Evolutionary conservation across 2,888 invertebrate genomes (phyloP).

Genomic region (Acanthopleura granulata): DNA sequence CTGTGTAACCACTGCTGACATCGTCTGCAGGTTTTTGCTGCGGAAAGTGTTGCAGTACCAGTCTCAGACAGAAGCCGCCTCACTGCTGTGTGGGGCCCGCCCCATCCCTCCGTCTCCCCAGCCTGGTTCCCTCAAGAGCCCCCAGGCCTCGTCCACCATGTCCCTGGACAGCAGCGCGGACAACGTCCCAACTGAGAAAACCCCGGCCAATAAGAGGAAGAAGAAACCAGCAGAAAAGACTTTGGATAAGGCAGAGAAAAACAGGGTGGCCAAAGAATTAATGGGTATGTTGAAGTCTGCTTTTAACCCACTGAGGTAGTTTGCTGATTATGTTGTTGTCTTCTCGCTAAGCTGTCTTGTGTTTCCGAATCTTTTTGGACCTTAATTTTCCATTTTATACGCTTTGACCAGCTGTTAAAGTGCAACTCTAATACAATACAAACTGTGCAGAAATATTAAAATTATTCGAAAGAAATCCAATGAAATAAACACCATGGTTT

Average conservation of each 20-base stretch:
- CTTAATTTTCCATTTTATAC: no score
- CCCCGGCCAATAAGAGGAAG: conserved; percentile 25
- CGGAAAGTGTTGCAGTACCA: conserved; percentile 76
- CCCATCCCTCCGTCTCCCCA: conserved; percentile 21
- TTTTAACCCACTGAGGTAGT: no score
- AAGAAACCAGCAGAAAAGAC: conserved; percentile 41
- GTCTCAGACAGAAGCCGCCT: conserved; percentile 50
- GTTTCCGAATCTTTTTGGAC: no score
- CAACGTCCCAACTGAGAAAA: neutral
- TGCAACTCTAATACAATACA: no score
- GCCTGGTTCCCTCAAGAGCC: neutral
- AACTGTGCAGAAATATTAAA: no score
- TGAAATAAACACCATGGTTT: no score
- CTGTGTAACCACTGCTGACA: no score
- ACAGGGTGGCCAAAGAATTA: conserved; percentile 38
- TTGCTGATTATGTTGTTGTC: no score
- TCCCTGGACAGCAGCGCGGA: conserved; percentile 13
- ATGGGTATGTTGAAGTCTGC: conserved; percentile 29
- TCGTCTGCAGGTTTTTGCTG: conserved; percentile 76
- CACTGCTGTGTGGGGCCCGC: conserved; percentile 24
- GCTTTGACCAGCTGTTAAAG: no score
- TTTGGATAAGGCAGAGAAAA: conserved; percentile 31
- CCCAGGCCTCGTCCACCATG: neutral
- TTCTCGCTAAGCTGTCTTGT: no score
- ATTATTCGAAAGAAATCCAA: no score